Evolutionary conservation across 2,113 vertebrate genomes (phyloP), one percentile per base, ranked within the genome.

Genomic region (Benitochromis conjunctus): DNA sequence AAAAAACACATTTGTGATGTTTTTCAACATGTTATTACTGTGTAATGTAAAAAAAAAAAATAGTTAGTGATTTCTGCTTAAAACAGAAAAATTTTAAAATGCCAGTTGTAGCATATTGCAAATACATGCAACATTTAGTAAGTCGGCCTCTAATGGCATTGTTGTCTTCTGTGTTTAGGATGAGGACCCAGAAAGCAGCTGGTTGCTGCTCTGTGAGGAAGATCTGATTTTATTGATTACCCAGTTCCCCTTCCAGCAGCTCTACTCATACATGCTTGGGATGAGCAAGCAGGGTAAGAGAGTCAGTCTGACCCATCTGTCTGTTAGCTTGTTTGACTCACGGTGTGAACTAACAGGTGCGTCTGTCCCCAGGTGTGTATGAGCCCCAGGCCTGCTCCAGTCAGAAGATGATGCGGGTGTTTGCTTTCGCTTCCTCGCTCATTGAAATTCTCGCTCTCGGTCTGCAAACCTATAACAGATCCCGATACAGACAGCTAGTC

Each of bases 391-490:
- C 96, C 90, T 97, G 96, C 57, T 97, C 97, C 90, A 97, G 98
- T 66, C 97, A 98, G 91, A 98, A 98, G 89, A 99, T 99, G 97
- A 99, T 99, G 98, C 98, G 98, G 91, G 96, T 97, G 86, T 99
- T 99, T 96, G 97, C 97, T 11, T 99, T 99, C 90, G 97, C 97
- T 5, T 98, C 97, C 43, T 98, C 98, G 0, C 95, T 99, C 82
- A 95, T 99, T 69, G 98, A 99, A 86, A 95, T 99, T 84, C 94
- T 99, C 2, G 97, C 98, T 26, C 93, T 94, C 2, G 99, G 99
- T 1, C 92, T 99, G 38, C 97, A 98, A 91, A 99, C 98, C 0
- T 99, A 99, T 92, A 98, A 99, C 90, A 96, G 99, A 91, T 97
- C 98, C 3, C 96, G 98, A 5, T 99, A 99, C 88, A 95, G 98